These are phyloP conservation scores for Zapus hudsonius DNA, from an alignment of 2,113 vertebrate genomes.

Conservation along the genomic window DNA sequence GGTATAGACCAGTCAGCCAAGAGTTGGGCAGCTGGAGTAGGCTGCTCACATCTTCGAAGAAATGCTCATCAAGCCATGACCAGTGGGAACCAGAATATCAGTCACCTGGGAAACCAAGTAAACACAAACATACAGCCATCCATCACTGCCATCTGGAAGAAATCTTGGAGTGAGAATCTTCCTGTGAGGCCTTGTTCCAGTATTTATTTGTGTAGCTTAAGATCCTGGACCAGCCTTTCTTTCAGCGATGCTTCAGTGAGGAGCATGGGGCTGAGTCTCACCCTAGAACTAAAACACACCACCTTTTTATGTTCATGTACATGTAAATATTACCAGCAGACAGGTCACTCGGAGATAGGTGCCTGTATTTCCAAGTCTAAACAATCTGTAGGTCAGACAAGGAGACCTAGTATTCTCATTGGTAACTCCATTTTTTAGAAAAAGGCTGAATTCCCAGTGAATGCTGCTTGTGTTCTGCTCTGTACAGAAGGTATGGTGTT, in stretches of 20 bases:
- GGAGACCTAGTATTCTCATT: neutral
- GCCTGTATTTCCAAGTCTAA: constrained; percentile 63
- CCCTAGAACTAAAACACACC: constrained; percentile 80
- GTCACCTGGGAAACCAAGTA: constrained; percentile 91
- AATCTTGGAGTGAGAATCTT: constrained; percentile 89
- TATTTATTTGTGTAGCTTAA: constrained; percentile 95
- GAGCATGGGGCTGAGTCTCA: constrained; percentile 80
- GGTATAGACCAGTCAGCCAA: constrained; percentile 19
- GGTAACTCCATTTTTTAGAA: neutral
- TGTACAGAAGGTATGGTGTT: neutral
- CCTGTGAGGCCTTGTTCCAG: constrained; percentile 87
- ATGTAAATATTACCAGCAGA: constrained; percentile 63
- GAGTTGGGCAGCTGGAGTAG: constrained; percentile 13
- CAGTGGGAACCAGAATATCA: constrained; percentile 83
- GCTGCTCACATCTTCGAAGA: constrained; percentile 61
- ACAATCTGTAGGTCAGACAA: constrained; percentile 15
- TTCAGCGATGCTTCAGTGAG: constrained; percentile 84
- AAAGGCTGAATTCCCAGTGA: constrained; percentile 13
- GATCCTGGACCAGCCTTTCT: constrained; percentile 85
- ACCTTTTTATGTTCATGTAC: constrained; percentile 37
- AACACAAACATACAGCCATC: constrained; percentile 93
- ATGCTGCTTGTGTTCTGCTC: constrained; percentile 10
- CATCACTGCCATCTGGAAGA: constrained; percentile 97
- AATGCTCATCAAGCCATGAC: constrained; percentile 83
- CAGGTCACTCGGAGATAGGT: constrained; percentile 53